Evolutionary conservation across 64 coral and sea anemone species (phyloP), one percentile per base, ranked within the genome.

Genomic region (Cladopsammia gracilis): DNA sequence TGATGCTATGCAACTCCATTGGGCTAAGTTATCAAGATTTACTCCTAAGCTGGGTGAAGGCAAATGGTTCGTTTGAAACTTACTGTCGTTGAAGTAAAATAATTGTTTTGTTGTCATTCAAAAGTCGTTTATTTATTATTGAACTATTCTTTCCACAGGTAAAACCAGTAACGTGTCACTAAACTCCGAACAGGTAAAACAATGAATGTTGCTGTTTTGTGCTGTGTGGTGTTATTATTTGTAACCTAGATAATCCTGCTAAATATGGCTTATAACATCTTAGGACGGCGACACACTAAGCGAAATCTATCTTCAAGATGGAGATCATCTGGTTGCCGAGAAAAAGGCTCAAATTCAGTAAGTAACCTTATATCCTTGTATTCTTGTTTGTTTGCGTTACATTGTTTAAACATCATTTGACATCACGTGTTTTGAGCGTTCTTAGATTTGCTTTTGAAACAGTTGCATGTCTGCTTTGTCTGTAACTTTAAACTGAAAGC

Each of bases 211-310:
- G 65, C 61, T 16, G 12, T 13, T 64, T 19, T 19, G 61, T 64
- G 34, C 34, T 34, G 34, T 34, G 34, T 34, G 34, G 34, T 34
- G 2, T 0, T 34, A 34, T 34, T 34, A 34, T 34, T 34, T 34
- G 34, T 34, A 34, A 34, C 34, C 34, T 34, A 34, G 34, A 34
- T 34, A 34, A 34, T 34, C 34, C 34, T 34, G 34, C 34, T 34
- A 34, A 34, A 34, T 69, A 69, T 3, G 18, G 20, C 5, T 73
- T 73, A 14, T 13, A 46, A 2, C 14, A 19, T 14, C 10, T 47
- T 74, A 91, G 89, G 89, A 91, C 70, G 77, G 89, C 43, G 25
- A 67, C 20, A 82, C 89, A 44, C 48, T 91, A 22, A 70, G 71
- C 66, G 89, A 80, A 44, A 45, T 91, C 23, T 64, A 69, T 62